Evolutionary conservation across 2,797 vertebrate species (phyloP), one percentile per base, ranked within the genome.

Genomic region (Eospalax fontanierii): DNA sequence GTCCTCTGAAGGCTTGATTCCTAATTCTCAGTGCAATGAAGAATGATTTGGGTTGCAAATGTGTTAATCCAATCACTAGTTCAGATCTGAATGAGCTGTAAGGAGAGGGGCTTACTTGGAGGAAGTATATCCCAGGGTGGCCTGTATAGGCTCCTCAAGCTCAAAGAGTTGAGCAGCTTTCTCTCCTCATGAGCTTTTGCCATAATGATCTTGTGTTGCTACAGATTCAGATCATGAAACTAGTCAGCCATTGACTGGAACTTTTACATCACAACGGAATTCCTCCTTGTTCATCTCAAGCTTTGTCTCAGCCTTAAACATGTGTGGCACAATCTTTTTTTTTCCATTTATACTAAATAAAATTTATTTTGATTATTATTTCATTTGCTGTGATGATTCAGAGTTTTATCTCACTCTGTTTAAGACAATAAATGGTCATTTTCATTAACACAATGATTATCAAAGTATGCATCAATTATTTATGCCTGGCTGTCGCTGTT

Each of bases 371-470:
- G 71, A 40, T 92, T 4, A 40, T 9, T 22, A 3, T 22, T 73
- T 73, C 18, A 68, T 11, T 87, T 79, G n/a, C 30, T 11, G 21
- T 28, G 5, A 57, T 70, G 12, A 83, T 68, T 59, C 54, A 9
- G n/a, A 84, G 24, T 12, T 19, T 65, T 65, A 50, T 2, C n/a
- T 70, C 71, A 61, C 59, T 87, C 6, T 2, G 21, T 46, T 82
- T 61, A 91, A 87, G n/a, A 14, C 26, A 81, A 12, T 4, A 57
- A 81, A 15, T 80, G 0, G 0, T 73, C 14, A 87, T 19, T 74
- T 91, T 94, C 80, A 22, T 81, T 57, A 68, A 88, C 85, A 76
- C 19, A 70, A 30, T 89, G 79, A 46, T 46, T 11, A 46, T 5
- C 46, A 46, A 46, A 46, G 46, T 46, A 11, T 46, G 6, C 11